Evolutionary conservation across 2,888 invertebrate species (phyloP).

Genomic region (Balanococcus diminutus): DNA sequence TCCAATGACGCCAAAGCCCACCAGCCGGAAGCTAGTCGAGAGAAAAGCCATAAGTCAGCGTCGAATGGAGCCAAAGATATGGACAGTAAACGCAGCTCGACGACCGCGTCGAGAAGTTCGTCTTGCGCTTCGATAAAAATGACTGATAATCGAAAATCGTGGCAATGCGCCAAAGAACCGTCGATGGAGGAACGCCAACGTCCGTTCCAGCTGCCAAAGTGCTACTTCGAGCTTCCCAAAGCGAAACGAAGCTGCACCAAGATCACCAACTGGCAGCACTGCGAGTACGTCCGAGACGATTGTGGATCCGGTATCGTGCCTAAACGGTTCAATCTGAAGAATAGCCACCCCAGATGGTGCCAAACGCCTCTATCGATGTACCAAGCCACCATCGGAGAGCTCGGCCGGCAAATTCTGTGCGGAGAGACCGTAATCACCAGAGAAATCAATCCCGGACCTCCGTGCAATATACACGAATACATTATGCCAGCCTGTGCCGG

Average conservation of each 20-base stretch:
- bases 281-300: slow-evolving; percentile 43
- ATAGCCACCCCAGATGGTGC: slow-evolving; percentile 18
- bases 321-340: not conserved
- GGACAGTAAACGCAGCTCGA: not conserved
- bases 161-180: not conserved
- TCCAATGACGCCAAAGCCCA: not conserved
- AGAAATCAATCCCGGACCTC: not conserved
- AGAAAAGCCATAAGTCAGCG: not conserved
- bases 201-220: not conserved
- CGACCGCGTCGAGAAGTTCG: not conserved
- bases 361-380: slow-evolving; percentile 45
- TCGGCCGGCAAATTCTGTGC: slow-evolving; percentile 41
- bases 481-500: slow-evolving; percentile 39
- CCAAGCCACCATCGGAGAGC: slow-evolving; percentile 44
- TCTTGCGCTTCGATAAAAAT: not conserved
- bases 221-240: slow-evolving; percentile 25
- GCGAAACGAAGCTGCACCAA: not conserved
- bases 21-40: not conserved
- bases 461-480: slow-evolving; percentile 40
- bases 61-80: not conserved
- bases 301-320: slow-evolving; percentile 51
- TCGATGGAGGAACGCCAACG: not conserved
- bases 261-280: not conserved
- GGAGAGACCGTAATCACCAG: slow-evolving; percentile 10
- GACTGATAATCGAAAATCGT: not conserved